phyloP scores from a whole-genome alignment of 2,797 vertebrate genomes.

The Fistularia commersonii region DNA sequence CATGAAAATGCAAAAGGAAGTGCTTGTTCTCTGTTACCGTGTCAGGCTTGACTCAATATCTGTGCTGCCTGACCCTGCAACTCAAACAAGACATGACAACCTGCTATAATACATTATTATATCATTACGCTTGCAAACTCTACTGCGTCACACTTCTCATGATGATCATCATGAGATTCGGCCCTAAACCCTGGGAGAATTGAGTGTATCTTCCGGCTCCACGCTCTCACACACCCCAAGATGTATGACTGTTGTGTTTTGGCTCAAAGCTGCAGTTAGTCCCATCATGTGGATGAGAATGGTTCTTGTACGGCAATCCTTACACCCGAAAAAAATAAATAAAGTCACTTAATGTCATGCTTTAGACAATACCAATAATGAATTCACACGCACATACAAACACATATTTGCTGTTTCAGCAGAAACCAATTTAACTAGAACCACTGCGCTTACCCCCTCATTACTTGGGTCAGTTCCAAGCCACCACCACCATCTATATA shows the following conservation, averaged over 20 bases:
- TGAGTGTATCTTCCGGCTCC: no score
- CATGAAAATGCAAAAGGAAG: slow-evolving; percentile 35
- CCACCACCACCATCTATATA: slow-evolving; percentile 1
- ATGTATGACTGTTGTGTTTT: no score
- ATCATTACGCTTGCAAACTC: neutral
- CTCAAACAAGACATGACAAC: slow-evolving; percentile 2
- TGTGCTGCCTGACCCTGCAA: slow-evolving; percentile 4
- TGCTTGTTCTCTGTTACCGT: slow-evolving; percentile 50
- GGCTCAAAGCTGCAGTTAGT: no score
- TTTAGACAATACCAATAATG: slow-evolving; percentile 9
- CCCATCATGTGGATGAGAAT: slow-evolving; percentile 1
- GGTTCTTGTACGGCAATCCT: no score
- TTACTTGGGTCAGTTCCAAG: slow-evolving; percentile 15
- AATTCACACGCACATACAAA: slow-evolving; percentile 4
- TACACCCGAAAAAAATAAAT: neutral
- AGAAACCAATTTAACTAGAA: slow-evolving; percentile 38
- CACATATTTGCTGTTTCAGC: slow-evolving; percentile 37
- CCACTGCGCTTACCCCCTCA: slow-evolving; percentile 37
- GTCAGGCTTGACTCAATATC: slow-evolving; percentile 8
- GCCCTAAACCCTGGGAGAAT: neutral
- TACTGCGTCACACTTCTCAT: slow-evolving; percentile 8
- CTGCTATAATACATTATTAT: neutral
- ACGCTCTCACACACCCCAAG: no score
- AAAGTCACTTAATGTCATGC: neutral
- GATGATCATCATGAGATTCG: slow-evolving; percentile 55